A percentile compares a stretch with the other conserved stretches of the same genome.
Conservation (phyloP, 2,888 invertebrate species). For the Homarus gammarus region DNA sequence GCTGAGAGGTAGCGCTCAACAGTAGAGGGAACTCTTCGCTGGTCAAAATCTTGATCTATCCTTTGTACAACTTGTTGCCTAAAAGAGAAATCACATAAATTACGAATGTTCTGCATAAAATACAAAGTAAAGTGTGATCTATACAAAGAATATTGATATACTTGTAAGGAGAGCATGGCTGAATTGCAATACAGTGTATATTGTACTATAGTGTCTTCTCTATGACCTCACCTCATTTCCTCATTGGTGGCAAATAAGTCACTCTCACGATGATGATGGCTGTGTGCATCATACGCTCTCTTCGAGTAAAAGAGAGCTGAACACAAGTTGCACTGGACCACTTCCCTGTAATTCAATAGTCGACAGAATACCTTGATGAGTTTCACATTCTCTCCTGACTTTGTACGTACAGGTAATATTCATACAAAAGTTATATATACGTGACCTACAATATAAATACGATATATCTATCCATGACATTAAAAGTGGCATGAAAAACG, state of each 20-base stretch:
- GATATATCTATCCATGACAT: too few species aligned
- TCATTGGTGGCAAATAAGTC: conserved; percentile 67
- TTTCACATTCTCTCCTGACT: too few species aligned
- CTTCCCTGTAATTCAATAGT: conserved; percentile 43
- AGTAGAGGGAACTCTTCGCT: conserved; percentile 58
- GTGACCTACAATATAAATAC: too few species aligned
- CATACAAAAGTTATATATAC: too few species aligned
- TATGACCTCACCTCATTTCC: conserved; percentile 50
- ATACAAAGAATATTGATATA: too few species aligned
- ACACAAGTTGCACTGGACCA: conserved; percentile 68
- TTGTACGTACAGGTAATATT: too few species aligned
- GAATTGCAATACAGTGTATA: too few species aligned
- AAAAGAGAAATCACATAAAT: not conserved
- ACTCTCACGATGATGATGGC: conserved; percentile 54
- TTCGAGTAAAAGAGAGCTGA: conserved; percentile 68
- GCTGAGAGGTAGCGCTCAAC: conserved; percentile 61
- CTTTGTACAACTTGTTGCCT: conserved; percentile 59
- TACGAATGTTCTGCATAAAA: too few species aligned
- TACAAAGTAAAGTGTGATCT: too few species aligned
- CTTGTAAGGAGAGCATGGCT: too few species aligned
- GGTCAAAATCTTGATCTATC: conserved; percentile 70
- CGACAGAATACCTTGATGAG: too few species aligned
- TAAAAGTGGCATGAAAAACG: too few species aligned
- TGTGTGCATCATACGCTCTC: conserved; percentile 63
- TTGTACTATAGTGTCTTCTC: not conserved